A percentile compares a stretch with the other conserved stretches of the same genome.
These are phyloP conservation scores for Paguma larvata DNA, from an alignment of 2,797 vertebrate genomes.

Conservation along the genomic window DNA sequence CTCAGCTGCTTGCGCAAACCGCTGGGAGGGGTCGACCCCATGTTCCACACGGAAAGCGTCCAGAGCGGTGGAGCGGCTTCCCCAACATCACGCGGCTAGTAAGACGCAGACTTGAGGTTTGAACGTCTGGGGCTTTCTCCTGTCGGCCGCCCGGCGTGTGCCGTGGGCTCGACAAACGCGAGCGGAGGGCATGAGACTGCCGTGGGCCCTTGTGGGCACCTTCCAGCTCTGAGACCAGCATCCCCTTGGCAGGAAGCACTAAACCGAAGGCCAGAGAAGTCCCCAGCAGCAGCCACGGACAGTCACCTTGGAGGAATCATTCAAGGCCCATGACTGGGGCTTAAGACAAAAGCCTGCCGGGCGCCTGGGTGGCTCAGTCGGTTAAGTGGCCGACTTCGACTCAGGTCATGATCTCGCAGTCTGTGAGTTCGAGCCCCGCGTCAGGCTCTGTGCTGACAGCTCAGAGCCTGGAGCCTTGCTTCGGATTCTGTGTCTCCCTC, in stretches of 20 bases:
- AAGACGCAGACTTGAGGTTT: background rate
- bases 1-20: background rate
- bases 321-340: constrained; percentile 22
- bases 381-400: too few species aligned
- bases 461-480: too few species aligned
- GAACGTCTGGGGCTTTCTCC: background rate
- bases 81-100: background rate
- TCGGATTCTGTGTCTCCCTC: too few species aligned
- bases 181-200: fast-evolving
- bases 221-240: background rate
- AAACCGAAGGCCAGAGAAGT: constrained; percentile 53
- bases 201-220: fast-evolving
- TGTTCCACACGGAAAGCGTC: background rate
- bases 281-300: background rate
- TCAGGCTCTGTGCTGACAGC: too few species aligned
- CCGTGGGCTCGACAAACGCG: too few species aligned
- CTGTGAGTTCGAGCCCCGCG: too few species aligned
- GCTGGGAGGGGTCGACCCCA: background rate
- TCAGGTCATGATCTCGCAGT: too few species aligned
- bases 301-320: constrained; percentile 15
- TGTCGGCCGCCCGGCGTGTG: fast-evolving
- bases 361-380: too few species aligned
- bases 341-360: constrained; percentile 59
- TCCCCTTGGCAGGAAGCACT: constrained; percentile 27
- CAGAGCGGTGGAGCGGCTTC: background rate